Percentiles rank a stretch among this genome's conserved stretches.
Evolutionary conservation across 2,888 invertebrate species (phyloP).

Genomic region (Zaprionus obscuricornis): DNA sequence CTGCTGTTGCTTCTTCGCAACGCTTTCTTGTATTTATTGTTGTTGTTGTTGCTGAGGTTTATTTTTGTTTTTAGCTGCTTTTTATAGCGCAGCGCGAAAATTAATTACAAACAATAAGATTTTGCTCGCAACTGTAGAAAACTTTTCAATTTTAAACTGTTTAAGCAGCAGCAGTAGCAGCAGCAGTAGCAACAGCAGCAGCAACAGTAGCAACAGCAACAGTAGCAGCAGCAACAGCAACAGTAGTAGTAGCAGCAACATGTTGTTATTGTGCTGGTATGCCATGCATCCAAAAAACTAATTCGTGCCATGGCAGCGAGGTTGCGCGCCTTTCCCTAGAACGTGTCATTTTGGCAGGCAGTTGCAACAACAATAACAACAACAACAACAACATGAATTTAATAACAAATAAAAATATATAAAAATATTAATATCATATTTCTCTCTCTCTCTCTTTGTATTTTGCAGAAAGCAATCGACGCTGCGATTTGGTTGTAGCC

Average conservation of each 20-base stretch:
- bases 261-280: too few relatives aligned
- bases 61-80: slow-evolving; percentile 21
- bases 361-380: slow-evolving; percentile 32
- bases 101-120: slow-evolving; percentile 69
- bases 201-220: slow-evolving; percentile 31
- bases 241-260: too few relatives aligned
- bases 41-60: slow-evolving; percentile 23
- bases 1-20: too few relatives aligned
- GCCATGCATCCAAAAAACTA: too few relatives aligned
- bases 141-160: slow-evolving; percentile 23
- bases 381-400: slow-evolving; percentile 32
- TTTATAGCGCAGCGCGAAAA: slow-evolving; percentile 44
- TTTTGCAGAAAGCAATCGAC: slow-evolving; percentile 85
- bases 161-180: slow-evolving; percentile 30
- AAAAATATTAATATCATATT: neutral
- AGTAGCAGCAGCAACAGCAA: too few relatives aligned
- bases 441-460: slow-evolving; percentile 41
- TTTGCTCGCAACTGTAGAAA: slow-evolving; percentile 27
- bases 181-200: slow-evolving; percentile 37
- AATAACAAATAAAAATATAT: neutral
- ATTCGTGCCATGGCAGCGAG: too few relatives aligned
- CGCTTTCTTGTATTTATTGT: slow-evolving; percentile 7
- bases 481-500: too few relatives aligned
- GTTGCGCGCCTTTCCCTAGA: too few relatives aligned
- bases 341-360: slow-evolving; percentile 1